Base-by-base conservation (phyloP, 2,888 invertebrate genomes). In the Hemaris fuciformis region DNA sequence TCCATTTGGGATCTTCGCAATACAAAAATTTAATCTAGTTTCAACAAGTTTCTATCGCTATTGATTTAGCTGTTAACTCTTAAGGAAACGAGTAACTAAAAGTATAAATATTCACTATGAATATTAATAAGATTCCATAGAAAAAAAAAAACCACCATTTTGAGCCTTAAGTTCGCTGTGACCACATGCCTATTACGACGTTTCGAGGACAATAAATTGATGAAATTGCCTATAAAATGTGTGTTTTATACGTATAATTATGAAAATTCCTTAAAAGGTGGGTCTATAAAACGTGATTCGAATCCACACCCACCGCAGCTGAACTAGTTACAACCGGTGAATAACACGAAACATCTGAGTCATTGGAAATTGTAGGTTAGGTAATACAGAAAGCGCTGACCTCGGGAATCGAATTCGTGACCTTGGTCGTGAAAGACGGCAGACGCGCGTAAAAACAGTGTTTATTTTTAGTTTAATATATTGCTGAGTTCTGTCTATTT, bases 351-450 rank as follows among this genome's bases (percentile, higher is more conserved):
- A 53, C 53, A 31, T 31, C 53, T 53, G 53, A 53, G 31, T 53
- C 53, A 53, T 53, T 53, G 53, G 53, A 27, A 53, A 53, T 53
- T 53, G 53, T 53, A 53, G 53, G 53, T 31, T 53, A 53, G 53
- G 53, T 31, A 53, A 53, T 53, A 31, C 48, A 48, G 31, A 31
- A 53, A 53, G 18, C 53, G 53, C 53, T 53, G 53, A 53, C 53
- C 53, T 31, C 31, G 27, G 53, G 53, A 53, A 53, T 53, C 53
- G 53, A 53, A 53, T 53, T 53, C 31, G 53, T 53, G 53, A 53
- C 53, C 53, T 53, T 53, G 53, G 53, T 53, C 53, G 31, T 53
- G 53, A 53, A 53, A 53, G 27, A 53, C 53, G 31, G 18, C 53
- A 18, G 31, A 18, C 31, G 31, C 18, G 18, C 31, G 31, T 53